Percentiles rank a stretch among this genome's conserved stretches.
Evolutionary conservation across 2,797 vertebrate genomes (phyloP).

Genomic region (Centroberyx gerrardi): DNA sequence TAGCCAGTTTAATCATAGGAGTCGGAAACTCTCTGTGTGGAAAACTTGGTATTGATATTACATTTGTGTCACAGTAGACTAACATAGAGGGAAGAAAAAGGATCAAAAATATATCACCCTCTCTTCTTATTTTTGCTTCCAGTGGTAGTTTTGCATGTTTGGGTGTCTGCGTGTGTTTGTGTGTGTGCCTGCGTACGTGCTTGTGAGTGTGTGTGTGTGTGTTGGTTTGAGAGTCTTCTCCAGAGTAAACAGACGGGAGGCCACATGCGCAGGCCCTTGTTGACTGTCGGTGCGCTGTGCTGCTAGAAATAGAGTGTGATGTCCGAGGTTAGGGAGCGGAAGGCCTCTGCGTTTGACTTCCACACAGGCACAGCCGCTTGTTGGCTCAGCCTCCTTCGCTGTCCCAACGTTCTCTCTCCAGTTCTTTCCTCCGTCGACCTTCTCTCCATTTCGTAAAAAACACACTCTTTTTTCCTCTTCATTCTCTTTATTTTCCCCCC

Average conservation of each 20-base stretch:
- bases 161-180: constrained; percentile 14
- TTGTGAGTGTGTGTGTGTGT: constrained; percentile 14
- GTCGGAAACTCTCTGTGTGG: constrained; percentile 17
- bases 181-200: constrained; percentile 12
- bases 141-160: not conserved
- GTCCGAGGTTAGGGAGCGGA: constrained; percentile 47
- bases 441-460: constrained; percentile 8
- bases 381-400: constrained; percentile 8
- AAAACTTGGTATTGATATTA: constrained; percentile 25
- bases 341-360: constrained; percentile 59
- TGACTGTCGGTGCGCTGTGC: constrained; percentile 57
- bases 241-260: constrained; percentile 61
- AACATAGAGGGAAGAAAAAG: too few relatives aligned
- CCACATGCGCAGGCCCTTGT: constrained; percentile 63
- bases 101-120: constrained; percentile 3
- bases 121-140: not conserved
- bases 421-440: constrained; percentile 23
- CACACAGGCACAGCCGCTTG: constrained; percentile 18
- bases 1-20: constrained; percentile 24
- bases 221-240: constrained; percentile 38
- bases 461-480: not conserved
- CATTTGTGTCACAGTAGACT: constrained; percentile 15
- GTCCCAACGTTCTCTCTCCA: constrained; percentile 12
- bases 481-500: constrained; percentile 43
- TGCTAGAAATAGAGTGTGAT: constrained; percentile 73